A percentile compares a stretch with the other conserved stretches of the same genome.
phyloP scores from a whole-genome alignment of 2,888 invertebrate genomes.

The Capitulum mitella region DNA sequence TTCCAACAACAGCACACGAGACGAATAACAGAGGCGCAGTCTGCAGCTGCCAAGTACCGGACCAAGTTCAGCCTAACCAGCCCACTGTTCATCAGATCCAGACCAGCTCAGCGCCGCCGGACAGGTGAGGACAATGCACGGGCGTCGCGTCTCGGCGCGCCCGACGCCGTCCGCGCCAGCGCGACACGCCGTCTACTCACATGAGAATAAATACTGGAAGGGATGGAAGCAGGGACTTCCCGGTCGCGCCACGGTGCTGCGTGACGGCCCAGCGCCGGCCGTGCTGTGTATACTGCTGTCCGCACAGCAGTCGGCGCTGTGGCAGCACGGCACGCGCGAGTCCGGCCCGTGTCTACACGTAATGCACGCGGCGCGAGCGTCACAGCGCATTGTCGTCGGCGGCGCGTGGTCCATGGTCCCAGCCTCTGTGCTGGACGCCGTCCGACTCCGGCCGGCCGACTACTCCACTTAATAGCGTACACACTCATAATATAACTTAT shows the following conservation, averaged over 20 bases:
- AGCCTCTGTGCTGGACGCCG: neutral
- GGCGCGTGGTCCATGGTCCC: neutral
- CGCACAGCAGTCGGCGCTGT: neutral
- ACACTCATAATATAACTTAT: neutral
- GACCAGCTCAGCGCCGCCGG: too few relatives aligned
- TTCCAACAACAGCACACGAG: too few relatives aligned
- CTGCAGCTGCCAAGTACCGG: too few relatives aligned
- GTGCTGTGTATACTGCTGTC: neutral
- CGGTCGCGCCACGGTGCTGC: neutral
- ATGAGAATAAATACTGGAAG: conserved; percentile 10
- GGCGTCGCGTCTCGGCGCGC: too few relatives aligned
- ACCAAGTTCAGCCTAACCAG: too few relatives aligned
- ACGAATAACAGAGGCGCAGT: too few relatives aligned
- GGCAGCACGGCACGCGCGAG: neutral
- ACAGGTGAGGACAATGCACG: too few relatives aligned
- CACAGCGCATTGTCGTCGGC: neutral
- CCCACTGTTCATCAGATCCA: too few relatives aligned
- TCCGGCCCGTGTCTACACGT: neutral
- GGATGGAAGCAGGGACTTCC: neutral
- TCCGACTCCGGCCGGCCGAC: neutral
- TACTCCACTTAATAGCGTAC: conserved; percentile 7
- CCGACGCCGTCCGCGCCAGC: too few relatives aligned
- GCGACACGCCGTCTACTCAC: neutral
- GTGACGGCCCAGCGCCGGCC: neutral
- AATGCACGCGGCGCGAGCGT: neutral